phyloP scores from a whole-genome alignment of 2,888 invertebrate genomes.

The Drosophila macrospina region DNA sequence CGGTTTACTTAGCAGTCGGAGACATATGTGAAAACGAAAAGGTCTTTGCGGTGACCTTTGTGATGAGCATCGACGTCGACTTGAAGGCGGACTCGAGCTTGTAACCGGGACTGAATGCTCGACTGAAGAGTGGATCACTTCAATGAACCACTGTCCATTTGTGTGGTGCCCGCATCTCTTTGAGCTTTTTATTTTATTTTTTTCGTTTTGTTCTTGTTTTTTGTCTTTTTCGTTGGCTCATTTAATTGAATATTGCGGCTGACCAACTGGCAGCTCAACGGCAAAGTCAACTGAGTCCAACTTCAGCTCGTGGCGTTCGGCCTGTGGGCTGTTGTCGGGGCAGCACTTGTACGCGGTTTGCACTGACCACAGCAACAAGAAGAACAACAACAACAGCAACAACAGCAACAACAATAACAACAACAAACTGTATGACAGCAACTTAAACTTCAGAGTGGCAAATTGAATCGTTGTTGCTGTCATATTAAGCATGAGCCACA shows the following conservation, averaged over 20 bases:
- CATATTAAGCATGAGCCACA: constrained; percentile 45
- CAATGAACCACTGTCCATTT: constrained; percentile 3
- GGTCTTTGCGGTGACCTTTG: constrained; percentile 67
- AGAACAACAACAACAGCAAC: constrained; percentile 5
- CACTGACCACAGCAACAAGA: constrained; percentile 30
- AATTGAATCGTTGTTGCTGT: constrained; percentile 46
- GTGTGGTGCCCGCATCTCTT: constrained; percentile 37
- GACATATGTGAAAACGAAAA: constrained; percentile 25
- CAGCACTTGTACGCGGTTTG: constrained; percentile 18
- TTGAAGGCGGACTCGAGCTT: constrained; percentile 1
- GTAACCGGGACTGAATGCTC: too few relatives aligned
- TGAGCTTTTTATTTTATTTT: constrained; percentile 24
- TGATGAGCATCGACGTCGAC: constrained; percentile 20
- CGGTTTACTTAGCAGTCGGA: constrained; percentile 61
- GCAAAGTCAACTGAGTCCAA: constrained; percentile 29
- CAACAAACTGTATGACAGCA: background rate
- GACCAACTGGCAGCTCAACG: constrained; percentile 59
- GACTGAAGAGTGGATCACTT: too few relatives aligned
- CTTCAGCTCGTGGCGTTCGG: constrained; percentile 18
- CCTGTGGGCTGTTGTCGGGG: constrained; percentile 11
- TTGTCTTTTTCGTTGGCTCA: constrained; percentile 21
- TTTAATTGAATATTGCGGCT: constrained; percentile 71
- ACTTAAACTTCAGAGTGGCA: constrained; percentile 29
- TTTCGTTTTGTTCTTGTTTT: too few relatives aligned
- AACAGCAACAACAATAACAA: constrained; percentile 11